phyloP scores from a whole-genome alignment of 1,140 invertebrate species.

The Pectinophora gossypiella region DNA sequence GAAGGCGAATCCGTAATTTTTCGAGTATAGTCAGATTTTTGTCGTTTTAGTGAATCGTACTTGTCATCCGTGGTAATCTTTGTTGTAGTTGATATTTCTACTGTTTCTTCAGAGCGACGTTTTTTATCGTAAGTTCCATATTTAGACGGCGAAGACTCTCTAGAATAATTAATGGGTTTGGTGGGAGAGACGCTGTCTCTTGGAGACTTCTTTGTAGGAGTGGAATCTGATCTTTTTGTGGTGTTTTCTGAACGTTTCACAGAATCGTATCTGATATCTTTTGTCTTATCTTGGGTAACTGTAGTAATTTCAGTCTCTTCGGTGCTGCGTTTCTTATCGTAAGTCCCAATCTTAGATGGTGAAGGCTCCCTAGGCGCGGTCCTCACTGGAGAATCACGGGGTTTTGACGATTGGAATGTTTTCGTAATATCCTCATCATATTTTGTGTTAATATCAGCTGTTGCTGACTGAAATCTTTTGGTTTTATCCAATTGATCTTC shows the following conservation, averaged over 20 bases:
- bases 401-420: neutral
- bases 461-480: constrained; percentile 1
- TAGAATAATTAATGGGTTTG: neutral
- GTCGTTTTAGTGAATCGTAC: constrained; percentile 18
- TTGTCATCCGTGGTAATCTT: constrained; percentile 11
- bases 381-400: neutral
- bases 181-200: neutral
- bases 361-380: constrained; percentile 19
- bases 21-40: constrained; percentile 18
- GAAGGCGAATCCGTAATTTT: constrained; percentile 12
- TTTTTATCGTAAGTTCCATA: neutral
- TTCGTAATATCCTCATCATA: neutral
- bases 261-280: neutral
- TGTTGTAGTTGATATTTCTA: neutral
- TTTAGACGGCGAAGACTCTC: neutral
- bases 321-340: constrained; percentile 23
- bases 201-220: neutral
- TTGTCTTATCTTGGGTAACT: neutral
- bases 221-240: neutral
- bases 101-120: neutral
- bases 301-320: constrained; percentile 13
- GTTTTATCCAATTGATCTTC: constrained; percentile 7
- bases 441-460: constrained; percentile 2
- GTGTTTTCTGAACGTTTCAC: neutral
- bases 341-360: constrained; percentile 31